These are phyloP conservation scores for Pachypanchax playfairii DNA, from an alignment of 2,113 vertebrate genomes.

Conservation along the genomic window DNA sequence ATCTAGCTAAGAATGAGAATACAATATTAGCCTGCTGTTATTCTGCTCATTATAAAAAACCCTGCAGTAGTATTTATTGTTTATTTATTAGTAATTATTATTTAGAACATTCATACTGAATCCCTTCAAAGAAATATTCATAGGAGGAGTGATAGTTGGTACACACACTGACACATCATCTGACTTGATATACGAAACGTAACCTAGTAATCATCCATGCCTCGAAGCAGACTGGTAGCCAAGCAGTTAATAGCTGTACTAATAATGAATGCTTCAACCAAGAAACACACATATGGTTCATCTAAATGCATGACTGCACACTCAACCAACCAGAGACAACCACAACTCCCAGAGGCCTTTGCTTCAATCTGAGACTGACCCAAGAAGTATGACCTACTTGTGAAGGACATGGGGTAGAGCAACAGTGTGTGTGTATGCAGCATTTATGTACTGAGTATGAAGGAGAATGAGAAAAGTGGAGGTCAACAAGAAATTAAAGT, in stretches of 20 bases:
- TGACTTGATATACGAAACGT: slow-evolving; percentile 39
- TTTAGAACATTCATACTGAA: too few species aligned
- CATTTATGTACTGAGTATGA: slow-evolving; percentile 2
- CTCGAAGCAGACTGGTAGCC: slow-evolving; percentile 41
- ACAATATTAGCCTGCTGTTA: too few species aligned
- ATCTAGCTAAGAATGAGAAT: too few species aligned
- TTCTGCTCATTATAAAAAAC: too few species aligned
- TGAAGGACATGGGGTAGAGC: slow-evolving; percentile 39
- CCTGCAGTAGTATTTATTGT: too few species aligned
- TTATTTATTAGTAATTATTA: too few species aligned
- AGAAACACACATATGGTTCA: background rate
- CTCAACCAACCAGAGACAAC: slow-evolving; percentile 37
- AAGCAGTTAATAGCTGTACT: slow-evolving; percentile 54
- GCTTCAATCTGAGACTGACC: slow-evolving; percentile 66
- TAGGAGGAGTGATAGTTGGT: slow-evolving; percentile 21
- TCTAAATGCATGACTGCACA: background rate
- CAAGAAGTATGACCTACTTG: slow-evolving; percentile 70
- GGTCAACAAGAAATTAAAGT: slow-evolving; percentile 42
- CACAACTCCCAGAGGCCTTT: slow-evolving; percentile 51
- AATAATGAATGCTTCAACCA: slow-evolving; percentile 50
- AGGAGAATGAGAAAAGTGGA: slow-evolving; percentile 27
- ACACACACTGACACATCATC: slow-evolving; percentile 20
- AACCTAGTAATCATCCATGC: slow-evolving; percentile 50
- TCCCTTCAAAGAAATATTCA: too few species aligned
- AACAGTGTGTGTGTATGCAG: background rate